Percentiles rank a stretch among this genome's conserved stretches.
Conservation (phyloP, 2,113 vertebrate genomes). For the Sphaerodactylus townsendi region DNA sequence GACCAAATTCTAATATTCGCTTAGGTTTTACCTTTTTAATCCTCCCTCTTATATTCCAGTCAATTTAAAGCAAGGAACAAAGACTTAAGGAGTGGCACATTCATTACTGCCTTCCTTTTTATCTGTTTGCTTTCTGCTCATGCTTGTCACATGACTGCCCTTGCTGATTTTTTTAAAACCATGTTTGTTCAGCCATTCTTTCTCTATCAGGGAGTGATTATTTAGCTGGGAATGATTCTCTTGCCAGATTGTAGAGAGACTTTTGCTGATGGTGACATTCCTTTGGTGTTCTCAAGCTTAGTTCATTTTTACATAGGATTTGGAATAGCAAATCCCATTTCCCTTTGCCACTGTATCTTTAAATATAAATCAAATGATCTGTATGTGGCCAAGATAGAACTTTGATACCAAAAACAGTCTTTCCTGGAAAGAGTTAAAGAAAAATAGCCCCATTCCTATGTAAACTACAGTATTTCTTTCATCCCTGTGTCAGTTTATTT, state of each 20-base stretch:
- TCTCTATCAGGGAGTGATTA: not conserved
- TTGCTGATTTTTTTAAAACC: not conserved
- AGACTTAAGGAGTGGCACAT: not conserved
- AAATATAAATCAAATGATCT: not conserved
- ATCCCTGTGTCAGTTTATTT: not conserved
- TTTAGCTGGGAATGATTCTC: not conserved
- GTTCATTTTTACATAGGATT: not conserved
- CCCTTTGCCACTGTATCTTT: not conserved
- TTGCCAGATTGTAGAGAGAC: not conserved
- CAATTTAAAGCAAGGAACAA: not conserved
- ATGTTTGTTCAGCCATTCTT: not conserved
- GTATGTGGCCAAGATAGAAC: not conserved
- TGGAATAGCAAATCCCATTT: not conserved
- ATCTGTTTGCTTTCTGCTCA: conserved; percentile 1
- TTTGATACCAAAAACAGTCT: not conserved
- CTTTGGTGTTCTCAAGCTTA: not conserved
- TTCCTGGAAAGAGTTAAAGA: not conserved
- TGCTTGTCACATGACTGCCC: not conserved
- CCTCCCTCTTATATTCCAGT: not conserved
- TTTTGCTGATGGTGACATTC: conserved; percentile 3
- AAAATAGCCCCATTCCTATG: not conserved
- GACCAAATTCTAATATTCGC: not conserved
- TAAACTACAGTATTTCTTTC: not conserved
- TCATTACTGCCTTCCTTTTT: not conserved
- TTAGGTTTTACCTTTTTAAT: not conserved